phyloP scores from a whole-genome alignment of 2,888 invertebrate species.

The Morpho deidamia region DNA sequence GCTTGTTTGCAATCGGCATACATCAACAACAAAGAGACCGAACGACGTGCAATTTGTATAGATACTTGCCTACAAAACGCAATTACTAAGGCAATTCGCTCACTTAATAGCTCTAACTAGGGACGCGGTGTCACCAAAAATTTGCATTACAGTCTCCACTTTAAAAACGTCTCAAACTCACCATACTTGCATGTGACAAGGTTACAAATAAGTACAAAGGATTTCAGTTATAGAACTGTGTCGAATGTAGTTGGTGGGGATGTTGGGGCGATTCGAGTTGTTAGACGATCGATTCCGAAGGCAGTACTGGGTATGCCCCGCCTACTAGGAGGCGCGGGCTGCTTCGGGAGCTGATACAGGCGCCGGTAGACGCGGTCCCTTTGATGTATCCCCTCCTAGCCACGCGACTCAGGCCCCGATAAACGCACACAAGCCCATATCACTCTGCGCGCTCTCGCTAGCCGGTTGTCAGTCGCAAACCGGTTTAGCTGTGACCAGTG shows the following conservation, averaged over 20 bases:
- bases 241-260: slow-evolving; percentile 29
- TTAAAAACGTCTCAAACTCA: slow-evolving; percentile 39
- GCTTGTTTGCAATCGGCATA: slow-evolving; percentile 38
- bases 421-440: slow-evolving; percentile 74
- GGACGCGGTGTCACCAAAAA: slow-evolving; percentile 68
- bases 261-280: slow-evolving; percentile 56
- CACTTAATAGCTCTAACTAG: slow-evolving; percentile 61
- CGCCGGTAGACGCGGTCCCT: slow-evolving; percentile 64
- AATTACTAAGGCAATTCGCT: slow-evolving; percentile 71
- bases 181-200: slow-evolving; percentile 34
- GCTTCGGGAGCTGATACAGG: slow-evolving; percentile 71
- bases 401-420: slow-evolving; percentile 56
- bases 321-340: slow-evolving; percentile 70
- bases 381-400: slow-evolving; percentile 60
- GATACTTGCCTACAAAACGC: slow-evolving; percentile 72
- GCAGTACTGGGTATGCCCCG: slow-evolving; percentile 67
- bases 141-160: slow-evolving; percentile 52
- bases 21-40: slow-evolving; percentile 54
- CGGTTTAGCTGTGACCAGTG: slow-evolving; percentile 64
- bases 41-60: slow-evolving; percentile 50
- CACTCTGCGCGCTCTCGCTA: slow-evolving; percentile 70
- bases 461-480: slow-evolving; percentile 71
- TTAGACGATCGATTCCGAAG: slow-evolving; percentile 67
- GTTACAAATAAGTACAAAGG: slow-evolving; percentile 33
- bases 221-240: slow-evolving; percentile 38